A percentile compares a stretch with the other conserved stretches of the same genome.
Conservation (phyloP, 2,888 invertebrate genomes). For the Macrosoma leucophasiata region DNA sequence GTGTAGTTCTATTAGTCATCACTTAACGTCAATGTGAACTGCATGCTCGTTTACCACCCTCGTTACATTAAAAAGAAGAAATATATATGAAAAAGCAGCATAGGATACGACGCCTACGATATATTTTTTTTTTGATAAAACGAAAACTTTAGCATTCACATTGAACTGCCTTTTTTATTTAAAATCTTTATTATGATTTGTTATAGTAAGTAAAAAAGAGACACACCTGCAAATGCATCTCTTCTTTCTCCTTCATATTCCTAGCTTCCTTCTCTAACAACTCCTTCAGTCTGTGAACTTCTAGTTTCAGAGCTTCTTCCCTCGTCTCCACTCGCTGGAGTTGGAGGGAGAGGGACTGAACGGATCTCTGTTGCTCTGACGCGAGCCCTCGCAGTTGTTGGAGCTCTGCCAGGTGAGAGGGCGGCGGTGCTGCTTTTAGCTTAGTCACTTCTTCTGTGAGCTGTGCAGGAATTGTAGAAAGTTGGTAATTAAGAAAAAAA, state of each 20-base stretch:
- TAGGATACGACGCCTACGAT: no score
- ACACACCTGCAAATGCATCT: slow-evolving; percentile 46
- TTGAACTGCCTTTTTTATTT: no score
- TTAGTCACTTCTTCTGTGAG: slow-evolving; percentile 46
- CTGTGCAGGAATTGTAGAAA: slow-evolving; percentile 33
- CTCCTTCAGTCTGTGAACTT: slow-evolving; percentile 58
- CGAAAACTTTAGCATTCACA: no score
- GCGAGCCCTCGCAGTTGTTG: slow-evolving; percentile 66
- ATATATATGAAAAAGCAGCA: no score
- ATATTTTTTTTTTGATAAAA: no score
- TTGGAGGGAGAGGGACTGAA: slow-evolving; percentile 71
- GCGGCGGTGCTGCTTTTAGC: slow-evolving; percentile 40
- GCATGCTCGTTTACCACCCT: no score
- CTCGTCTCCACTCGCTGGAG: slow-evolving; percentile 65
- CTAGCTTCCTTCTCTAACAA: slow-evolving; percentile 66
- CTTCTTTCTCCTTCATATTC: slow-evolving; percentile 51
- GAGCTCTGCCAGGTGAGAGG: slow-evolving; percentile 52
- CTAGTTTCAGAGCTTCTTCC: slow-evolving; percentile 68
- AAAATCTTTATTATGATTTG: no score
- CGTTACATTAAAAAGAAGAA: no score
- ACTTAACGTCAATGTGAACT: no score
- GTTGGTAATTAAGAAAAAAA: no score
- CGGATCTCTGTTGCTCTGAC: slow-evolving; percentile 75
- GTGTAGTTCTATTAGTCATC: no score
- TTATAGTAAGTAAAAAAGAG: no score